Evolutionary conservation across 2,797 vertebrate genomes (phyloP).

Genomic region (Pipistrellus pipistrellus): DNA sequence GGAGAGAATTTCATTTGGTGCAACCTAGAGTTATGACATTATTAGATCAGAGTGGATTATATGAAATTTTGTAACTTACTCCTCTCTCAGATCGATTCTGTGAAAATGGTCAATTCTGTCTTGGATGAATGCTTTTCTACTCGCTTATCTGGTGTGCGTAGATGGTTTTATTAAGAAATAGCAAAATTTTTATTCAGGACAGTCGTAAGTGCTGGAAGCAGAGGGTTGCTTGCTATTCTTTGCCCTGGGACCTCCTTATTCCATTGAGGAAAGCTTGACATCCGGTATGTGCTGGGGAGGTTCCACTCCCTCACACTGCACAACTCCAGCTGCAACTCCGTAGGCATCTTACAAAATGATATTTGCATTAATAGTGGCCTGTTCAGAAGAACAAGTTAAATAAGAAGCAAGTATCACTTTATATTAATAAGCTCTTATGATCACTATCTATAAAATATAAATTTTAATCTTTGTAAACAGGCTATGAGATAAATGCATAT

Average conservation of each 20-base stretch:
- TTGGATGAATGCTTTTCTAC: constrained; percentile 1
- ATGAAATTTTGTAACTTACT: not conserved
- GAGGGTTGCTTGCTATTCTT: not conserved
- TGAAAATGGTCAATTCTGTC: not conserved
- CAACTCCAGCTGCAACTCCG: not conserved
- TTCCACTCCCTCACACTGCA: not conserved
- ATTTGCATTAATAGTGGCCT: not conserved
- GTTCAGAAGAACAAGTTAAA: not conserved
- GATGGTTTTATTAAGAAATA: constrained; percentile 32
- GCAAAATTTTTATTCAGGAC: not conserved
- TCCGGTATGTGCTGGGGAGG: not conserved
- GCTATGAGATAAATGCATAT: not conserved
- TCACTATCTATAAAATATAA: constrained; percentile 6
- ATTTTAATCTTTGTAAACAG: not conserved
- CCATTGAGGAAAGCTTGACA: not conserved
- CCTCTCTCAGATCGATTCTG: not conserved
- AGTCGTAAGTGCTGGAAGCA: not conserved
- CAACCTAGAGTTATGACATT: not conserved
- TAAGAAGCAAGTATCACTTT: not conserved
- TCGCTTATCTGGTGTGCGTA: not conserved
- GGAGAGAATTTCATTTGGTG: constrained; percentile 18
- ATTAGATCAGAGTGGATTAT: not conserved
- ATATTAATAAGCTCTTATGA: not conserved
- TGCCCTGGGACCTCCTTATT: not conserved
- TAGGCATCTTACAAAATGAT: not conserved